Percentiles rank a stretch among this genome's conserved stretches.
Conservation (phyloP, 2,113 vertebrate genomes). For the Gymnobelideus leadbeateri region DNA sequence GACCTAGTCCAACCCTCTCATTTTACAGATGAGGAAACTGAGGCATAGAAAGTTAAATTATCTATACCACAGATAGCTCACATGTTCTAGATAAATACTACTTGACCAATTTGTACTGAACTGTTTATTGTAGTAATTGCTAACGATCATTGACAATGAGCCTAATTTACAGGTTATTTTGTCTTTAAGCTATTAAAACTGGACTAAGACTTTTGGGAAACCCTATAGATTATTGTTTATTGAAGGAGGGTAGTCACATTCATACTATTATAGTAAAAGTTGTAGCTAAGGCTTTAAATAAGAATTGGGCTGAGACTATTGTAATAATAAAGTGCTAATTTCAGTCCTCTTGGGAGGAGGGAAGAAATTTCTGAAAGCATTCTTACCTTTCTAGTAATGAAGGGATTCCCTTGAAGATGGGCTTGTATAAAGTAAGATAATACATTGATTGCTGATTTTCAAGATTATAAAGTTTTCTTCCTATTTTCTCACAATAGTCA, state of each 20-base stretch:
- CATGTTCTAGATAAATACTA: neutral
- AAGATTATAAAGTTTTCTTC: neutral
- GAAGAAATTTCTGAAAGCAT: neutral
- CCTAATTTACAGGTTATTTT: neutral
- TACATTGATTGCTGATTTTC: neutral
- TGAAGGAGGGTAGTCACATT: neutral
- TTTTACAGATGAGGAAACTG: neutral
- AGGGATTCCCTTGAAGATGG: neutral
- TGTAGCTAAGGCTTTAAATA: slow-evolving; percentile 35
- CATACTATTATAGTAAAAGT: neutral
- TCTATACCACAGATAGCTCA: neutral
- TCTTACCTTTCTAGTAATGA: neutral
- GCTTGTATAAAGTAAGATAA: neutral
- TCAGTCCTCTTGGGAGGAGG: slow-evolving; percentile 11
- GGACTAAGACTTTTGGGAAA: neutral
- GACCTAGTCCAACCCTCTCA: neutral
- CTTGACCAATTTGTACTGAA: neutral
- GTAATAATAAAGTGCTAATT: slow-evolving; percentile 15
- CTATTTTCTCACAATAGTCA: slow-evolving; percentile 2
- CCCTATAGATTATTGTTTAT: neutral
- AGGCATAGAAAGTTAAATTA: neutral
- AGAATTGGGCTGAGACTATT: neutral
- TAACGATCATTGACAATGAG: neutral
- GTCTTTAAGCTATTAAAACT: neutral
- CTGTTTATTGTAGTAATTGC: neutral